Conservation (phyloP, 2,113 vertebrate genomes). For the Chauna torquata region DNA sequence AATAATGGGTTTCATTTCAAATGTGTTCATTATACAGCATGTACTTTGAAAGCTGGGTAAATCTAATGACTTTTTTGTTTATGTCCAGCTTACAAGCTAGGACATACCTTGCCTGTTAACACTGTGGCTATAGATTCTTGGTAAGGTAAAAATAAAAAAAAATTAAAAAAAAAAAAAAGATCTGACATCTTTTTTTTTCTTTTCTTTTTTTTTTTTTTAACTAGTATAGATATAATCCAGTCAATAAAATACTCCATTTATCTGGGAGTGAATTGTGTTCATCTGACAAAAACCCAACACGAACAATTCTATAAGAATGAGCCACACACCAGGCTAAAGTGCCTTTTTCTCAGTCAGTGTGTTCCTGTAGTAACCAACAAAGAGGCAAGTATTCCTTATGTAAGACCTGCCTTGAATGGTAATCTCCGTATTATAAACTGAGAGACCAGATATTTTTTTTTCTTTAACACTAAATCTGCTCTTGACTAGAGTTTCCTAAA, state of each 20-base stretch:
- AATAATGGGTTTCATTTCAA: slow-evolving; percentile 32
- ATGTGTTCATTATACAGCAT: neutral
- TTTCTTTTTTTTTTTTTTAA: neutral
- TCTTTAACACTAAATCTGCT: neutral
- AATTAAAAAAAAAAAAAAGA: no score
- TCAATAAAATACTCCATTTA: neutral
- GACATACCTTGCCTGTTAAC: neutral
- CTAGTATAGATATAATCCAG: neutral
- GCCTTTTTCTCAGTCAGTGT: neutral
- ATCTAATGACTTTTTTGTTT: slow-evolving; percentile 17
- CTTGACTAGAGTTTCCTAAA: neutral
- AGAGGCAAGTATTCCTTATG: neutral
- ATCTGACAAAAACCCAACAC: neutral
- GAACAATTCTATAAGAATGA: neutral
- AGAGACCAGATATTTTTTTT: neutral
- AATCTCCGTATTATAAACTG: neutral
- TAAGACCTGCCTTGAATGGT: neutral
- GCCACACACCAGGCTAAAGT: neutral
- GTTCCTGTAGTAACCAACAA: neutral
- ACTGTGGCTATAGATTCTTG: neutral
- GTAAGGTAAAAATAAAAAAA: neutral
- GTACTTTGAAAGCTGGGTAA: neutral
- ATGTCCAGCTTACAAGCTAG: neutral
- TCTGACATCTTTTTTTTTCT: no score
- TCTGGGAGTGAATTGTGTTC: neutral